Base-by-base conservation (phyloP, 2,113 vertebrate genomes). In the Corythornis madagascariensis region DNA sequence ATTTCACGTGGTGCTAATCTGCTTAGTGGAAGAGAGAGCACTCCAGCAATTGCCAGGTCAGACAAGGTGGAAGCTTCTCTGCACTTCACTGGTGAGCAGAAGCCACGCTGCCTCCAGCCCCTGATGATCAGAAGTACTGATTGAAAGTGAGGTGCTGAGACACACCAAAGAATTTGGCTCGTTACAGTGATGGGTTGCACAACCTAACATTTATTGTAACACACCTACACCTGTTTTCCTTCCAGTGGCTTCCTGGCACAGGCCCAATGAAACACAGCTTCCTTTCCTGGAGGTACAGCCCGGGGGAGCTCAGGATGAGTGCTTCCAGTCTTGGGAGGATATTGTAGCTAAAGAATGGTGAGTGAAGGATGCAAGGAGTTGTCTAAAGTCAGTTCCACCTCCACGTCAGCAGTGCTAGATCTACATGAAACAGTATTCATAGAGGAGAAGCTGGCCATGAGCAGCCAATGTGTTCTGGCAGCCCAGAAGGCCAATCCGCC, bases 281-380 rank as follows among this genome's bases (percentile, higher is more conserved):
- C 12, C 14, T 69, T 52, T 59, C 26, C 50, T 31, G 16, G 16
- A 81, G 16, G 19, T 29, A 14, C 25, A 63, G 48, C 11, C 4
- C 9, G 2, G 10, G 22, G 29, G 11, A 35, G 9, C 10, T 66
- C 59, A 14, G 57, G 25, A 38, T 13, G 4, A 42, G 13, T 5
- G 38, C 16, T 25, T 48, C 29, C 63, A 42, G 18, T 10, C 10
- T 21, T 14, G 9, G 3, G 6, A 3, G 3, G 6, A 40, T 2
- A 2, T 1, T 1, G 11, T 38, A 65, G 14, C 12, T 40, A 33
- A 50, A 45, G 14, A 11, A 33, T 2, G 2, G 29, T 7, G 13
- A 1, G 0, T 38, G 33, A 19, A 16, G n/a, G 10, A 29, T 45
- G n/a, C 7, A 50, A 42, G 15, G 29, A 35, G 21, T 24, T 52